phyloP scores from a whole-genome alignment of 2,113 vertebrate species.

The Rhegmatorhina hoffmannsi region DNA sequence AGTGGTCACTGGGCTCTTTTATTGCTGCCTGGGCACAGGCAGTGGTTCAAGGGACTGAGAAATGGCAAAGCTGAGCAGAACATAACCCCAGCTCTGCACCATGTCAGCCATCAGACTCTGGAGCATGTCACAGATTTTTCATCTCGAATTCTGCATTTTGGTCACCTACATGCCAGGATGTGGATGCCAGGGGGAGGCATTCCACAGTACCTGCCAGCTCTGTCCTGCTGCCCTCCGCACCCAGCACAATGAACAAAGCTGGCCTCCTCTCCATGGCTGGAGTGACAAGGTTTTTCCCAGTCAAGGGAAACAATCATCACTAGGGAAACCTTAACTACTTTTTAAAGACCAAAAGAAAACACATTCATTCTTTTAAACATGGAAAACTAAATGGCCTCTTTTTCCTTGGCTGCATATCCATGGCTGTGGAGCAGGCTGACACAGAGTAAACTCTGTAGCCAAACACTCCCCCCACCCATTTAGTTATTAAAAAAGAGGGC shows the following conservation, averaged over 20 bases:
- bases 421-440: background rate
- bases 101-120: accelerated
- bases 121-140: background rate
- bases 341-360: constrained; percentile 61
- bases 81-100: background rate
- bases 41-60: background rate
- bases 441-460: background rate
- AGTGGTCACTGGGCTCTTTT: background rate
- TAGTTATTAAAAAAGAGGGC: background rate
- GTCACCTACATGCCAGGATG: background rate
- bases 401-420: background rate
- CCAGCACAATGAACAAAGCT: constrained; percentile 66
- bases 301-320: constrained; percentile 54
- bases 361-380: constrained; percentile 61
- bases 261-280: background rate
- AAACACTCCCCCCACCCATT: background rate
- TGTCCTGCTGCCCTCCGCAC: background rate
- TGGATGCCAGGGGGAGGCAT: background rate
- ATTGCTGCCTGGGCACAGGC: background rate
- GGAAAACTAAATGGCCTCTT: constrained; percentile 60
- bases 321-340: constrained; percentile 69
- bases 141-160: background rate
- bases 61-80: background rate
- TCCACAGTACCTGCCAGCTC: constrained; percentile 44
- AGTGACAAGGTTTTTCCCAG: constrained; percentile 43